Percentiles rank a stretch among this genome's conserved stretches.
These are phyloP conservation scores for Aplysia californica DNA, from an alignment of 1,140 invertebrate species.

Conservation along the genomic window DNA sequence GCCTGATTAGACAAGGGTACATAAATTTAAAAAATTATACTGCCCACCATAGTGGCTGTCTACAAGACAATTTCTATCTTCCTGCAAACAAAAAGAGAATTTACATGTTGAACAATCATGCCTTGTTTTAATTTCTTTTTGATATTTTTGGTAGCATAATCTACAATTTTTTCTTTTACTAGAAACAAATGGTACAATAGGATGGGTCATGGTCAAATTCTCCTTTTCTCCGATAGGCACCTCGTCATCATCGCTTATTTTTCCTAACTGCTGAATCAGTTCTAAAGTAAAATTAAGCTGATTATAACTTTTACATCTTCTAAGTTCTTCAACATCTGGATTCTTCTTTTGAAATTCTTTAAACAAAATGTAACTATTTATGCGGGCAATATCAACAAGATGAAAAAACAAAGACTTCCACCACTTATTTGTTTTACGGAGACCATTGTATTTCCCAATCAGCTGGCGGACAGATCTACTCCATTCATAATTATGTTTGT, in stretches of 20 bases:
- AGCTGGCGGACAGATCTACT: conserved; percentile 1
- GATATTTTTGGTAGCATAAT: background rate
- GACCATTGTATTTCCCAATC: conserved; percentile 8
- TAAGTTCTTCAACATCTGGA: background rate
- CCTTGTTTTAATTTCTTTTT: background rate
- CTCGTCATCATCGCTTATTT: background rate
- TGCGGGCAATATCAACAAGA: background rate
- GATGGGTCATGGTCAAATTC: background rate
- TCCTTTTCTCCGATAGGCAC: background rate
- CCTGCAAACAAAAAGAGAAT: background rate
- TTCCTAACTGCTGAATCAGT: background rate
- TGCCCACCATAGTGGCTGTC: background rate
- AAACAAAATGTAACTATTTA: conserved; percentile 18
- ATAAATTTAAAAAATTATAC: too few species aligned
- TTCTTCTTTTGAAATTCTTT: conserved; percentile 2
- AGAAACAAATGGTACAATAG: background rate
- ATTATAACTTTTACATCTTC: background rate
- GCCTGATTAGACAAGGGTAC: too few species aligned
- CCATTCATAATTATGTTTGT: conserved; percentile 10
- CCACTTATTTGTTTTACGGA: background rate
- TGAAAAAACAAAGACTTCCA: conserved; percentile 8
- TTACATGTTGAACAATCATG: background rate
- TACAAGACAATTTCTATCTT: background rate
- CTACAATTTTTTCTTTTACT: background rate
- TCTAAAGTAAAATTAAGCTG: conserved; percentile 2